phyloP scores from a whole-genome alignment of 2,113 vertebrate species.

The Rallus limicola region DNA sequence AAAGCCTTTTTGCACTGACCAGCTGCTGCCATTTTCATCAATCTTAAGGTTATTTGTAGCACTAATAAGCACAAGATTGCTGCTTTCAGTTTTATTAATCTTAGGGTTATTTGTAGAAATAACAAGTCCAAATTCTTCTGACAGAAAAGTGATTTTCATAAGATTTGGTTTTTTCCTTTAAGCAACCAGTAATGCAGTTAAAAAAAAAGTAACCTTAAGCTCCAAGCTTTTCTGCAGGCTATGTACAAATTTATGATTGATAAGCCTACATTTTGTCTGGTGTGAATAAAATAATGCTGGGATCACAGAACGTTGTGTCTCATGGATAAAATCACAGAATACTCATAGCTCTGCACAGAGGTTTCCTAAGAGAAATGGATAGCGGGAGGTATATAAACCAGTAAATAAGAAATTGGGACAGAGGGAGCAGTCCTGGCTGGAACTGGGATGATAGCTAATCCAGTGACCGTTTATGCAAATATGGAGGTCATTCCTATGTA shows the following conservation, averaged over 20 bases:
- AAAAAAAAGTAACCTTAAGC: neutral
- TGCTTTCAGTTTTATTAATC: neutral
- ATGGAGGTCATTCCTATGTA: neutral
- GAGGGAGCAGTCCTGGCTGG: neutral
- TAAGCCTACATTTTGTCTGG: neutral
- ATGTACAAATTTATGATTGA: neutral
- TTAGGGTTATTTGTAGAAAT: neutral
- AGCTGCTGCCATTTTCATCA: constrained; percentile 4
- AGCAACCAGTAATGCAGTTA: neutral
- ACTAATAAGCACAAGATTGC: neutral
- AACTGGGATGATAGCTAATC: neutral
- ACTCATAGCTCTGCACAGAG: neutral
- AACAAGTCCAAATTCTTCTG: neutral
- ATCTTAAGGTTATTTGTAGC: neutral
- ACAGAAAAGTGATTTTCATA: neutral
- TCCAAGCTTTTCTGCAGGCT: neutral
- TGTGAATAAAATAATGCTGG: neutral
- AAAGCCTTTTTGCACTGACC: neutral
- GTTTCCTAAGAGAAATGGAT: neutral
- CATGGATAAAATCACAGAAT: neutral
- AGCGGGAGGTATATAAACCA: neutral
- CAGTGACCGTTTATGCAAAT: neutral
- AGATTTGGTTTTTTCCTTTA: neutral
- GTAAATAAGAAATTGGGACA: too few relatives aligned
- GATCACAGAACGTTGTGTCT: neutral